Conservation (phyloP, 2,797 vertebrate genomes). For the Poeciliopsis infans region DNA sequence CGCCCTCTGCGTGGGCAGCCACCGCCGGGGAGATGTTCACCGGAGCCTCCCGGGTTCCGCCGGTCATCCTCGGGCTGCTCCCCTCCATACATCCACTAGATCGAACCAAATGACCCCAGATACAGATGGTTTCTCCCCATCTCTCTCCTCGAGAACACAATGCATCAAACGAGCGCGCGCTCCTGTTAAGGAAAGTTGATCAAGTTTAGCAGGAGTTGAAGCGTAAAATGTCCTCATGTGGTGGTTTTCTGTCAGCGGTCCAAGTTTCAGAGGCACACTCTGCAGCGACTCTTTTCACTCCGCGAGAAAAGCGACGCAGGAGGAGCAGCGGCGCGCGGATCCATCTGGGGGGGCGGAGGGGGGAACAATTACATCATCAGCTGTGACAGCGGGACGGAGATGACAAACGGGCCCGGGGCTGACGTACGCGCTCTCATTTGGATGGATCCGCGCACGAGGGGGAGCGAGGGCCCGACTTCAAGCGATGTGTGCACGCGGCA, state of each 20-base stretch:
- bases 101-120: constrained; percentile 70
- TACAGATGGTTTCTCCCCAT: constrained; percentile 40
- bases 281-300: constrained; percentile 22
- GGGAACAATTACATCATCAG: constrained; percentile 72
- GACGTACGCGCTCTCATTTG: constrained; percentile 14
- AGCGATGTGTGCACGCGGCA: constrained; percentile 26
- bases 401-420: constrained; percentile 7
- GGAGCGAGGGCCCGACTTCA: constrained; percentile 15
- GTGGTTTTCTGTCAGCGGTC: constrained; percentile 28
- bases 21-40: constrained; percentile 88
- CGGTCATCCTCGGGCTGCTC: constrained; percentile 78
- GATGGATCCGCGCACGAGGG: not conserved
- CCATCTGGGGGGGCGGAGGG: constrained; percentile 39
- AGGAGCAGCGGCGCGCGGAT: constrained; percentile 37
- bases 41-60: constrained; percentile 75
- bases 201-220: constrained; percentile 25
- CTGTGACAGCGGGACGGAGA: constrained; percentile 28
- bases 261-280: constrained; percentile 45
- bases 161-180: constrained; percentile 8
- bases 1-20: constrained; percentile 89
- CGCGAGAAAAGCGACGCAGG: constrained; percentile 38
- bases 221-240: not conserved
- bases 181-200: constrained; percentile 47
- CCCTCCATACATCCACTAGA: constrained; percentile 61
- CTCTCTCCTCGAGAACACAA: not conserved